Conservation (phyloP, 2,797 vertebrate species). For the Pseudopleuronectes americanus region DNA sequence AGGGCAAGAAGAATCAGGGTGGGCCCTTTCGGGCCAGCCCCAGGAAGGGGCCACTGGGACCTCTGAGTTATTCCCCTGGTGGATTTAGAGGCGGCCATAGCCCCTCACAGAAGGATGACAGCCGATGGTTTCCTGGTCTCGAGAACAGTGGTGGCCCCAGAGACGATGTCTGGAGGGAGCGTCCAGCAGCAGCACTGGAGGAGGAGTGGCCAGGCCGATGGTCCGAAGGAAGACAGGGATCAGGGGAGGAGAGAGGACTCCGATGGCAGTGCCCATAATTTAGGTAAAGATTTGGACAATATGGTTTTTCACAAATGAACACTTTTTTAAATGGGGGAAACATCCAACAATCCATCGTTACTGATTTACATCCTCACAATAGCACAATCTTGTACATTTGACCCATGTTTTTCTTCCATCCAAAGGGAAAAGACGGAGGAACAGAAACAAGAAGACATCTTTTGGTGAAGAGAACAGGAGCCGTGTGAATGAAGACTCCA, state of each 20-base stretch:
- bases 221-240: conserved; percentile 63
- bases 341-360: too few species aligned
- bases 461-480: conserved; percentile 81
- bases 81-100: conserved; percentile 81
- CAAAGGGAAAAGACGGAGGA: conserved; percentile 77
- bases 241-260: conserved; percentile 67
- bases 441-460: conserved; percentile 77
- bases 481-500: conserved; percentile 85
- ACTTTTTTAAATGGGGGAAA: background rate
- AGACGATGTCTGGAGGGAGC: conserved; percentile 86
- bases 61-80: conserved; percentile 81
- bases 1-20: conserved; percentile 79
- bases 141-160: conserved; percentile 76
- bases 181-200: conserved; percentile 78
- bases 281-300: conserved; percentile 56
- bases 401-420: conserved; percentile 6
- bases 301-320: background rate
- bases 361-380: background rate
- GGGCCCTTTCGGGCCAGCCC: conserved; percentile 80
- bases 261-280: conserved; percentile 50
- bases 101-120: conserved; percentile 82
- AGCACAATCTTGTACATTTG: background rate
- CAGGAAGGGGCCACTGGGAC: conserved; percentile 79
- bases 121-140: conserved; percentile 76
- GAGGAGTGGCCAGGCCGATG: conserved; percentile 78